Base-by-base conservation (phyloP, 35 echinoderm and acorn worm genomes). In the Apostichopus japonicus region DNA sequence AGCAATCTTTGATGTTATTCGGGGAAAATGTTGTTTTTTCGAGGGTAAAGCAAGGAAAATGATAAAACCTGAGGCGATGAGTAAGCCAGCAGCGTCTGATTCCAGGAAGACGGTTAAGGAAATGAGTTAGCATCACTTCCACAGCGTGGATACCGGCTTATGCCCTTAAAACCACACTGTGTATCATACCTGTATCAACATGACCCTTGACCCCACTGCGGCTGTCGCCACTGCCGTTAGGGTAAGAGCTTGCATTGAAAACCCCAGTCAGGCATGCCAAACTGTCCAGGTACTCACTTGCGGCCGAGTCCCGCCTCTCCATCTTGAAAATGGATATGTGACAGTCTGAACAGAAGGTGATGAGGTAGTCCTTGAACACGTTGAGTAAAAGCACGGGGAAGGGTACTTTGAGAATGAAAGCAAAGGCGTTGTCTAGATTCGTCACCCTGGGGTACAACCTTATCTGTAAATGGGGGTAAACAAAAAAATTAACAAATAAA, bases 371-470 rank as follows among this genome's bases (percentile, higher is more conserved):
- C 72, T 94, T 96, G 90, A 99, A 99, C 51, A 99, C 95, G 72
- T 99, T 99, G 77, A 99, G 33, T 10, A 99, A 73, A 16, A 99
- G 92, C 51, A 99, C 95, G 86, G 96, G 97, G 62, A 77, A 99
- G 9, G 97, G 97, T 53, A 99, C 97, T 79, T 99, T 99, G 92
- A 89, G 92, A 15, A 94, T 94, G 80, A 88, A 96, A 27, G 97
- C 97, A 96, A 99, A 99, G 17, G 95, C 95, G 80, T 99, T 99
- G 95, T 99, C 97, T 33, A 99, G 88, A 77, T 99, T 99, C 56
- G 92, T 81, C 2, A 93, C 71, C 78, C 97, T 90, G 0, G 97
- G 97, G 81, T 96, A 99, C 15, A 99, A 78, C 63, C 97, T 91
- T 56, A 99, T 92, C 97, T 99, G 67, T 14, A 77, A 84, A 83